phyloP scores from a whole-genome alignment of 2,113 vertebrate genomes.

The Pseudonaja textilis region DNA sequence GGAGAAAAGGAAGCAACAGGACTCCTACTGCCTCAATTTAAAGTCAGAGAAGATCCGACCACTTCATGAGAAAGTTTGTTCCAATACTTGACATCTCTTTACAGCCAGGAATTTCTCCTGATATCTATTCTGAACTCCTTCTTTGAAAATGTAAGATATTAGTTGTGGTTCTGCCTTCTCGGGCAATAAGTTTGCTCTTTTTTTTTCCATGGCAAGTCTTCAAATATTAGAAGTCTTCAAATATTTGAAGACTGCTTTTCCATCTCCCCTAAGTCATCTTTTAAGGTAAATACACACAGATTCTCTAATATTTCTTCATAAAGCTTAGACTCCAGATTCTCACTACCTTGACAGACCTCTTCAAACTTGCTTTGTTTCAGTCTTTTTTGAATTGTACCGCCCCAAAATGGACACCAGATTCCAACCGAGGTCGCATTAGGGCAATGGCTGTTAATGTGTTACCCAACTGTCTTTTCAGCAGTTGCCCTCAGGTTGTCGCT shows the following conservation, averaged over 20 bases:
- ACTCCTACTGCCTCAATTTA: not conserved
- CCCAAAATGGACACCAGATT: not conserved
- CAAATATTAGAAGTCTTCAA: not conserved
- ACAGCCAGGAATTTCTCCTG: not conserved
- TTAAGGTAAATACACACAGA: not conserved
- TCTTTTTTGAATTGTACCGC: not conserved
- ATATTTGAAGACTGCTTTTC: not conserved
- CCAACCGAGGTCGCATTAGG: not conserved
- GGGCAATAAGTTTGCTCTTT: not conserved
- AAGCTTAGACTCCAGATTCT: not conserved
- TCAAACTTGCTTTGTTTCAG: not conserved
- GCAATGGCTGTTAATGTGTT: not conserved
- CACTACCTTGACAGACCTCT: not conserved
- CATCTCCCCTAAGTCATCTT: not conserved
- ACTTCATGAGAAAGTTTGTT: not conserved
- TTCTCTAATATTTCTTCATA: not conserved
- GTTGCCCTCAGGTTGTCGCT: not conserved
- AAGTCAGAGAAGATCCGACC: not conserved
- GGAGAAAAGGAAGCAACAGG: not conserved
- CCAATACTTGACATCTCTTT: not conserved
- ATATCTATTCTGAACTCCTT: not conserved
- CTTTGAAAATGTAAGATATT: not conserved
- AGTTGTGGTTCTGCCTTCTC: not conserved
- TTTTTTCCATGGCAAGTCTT: not conserved
- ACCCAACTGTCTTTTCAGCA: not conserved